These are phyloP conservation scores for Craniophora ligustri DNA, from an alignment of 2,888 invertebrate genomes.

Conservation along the genomic window DNA sequence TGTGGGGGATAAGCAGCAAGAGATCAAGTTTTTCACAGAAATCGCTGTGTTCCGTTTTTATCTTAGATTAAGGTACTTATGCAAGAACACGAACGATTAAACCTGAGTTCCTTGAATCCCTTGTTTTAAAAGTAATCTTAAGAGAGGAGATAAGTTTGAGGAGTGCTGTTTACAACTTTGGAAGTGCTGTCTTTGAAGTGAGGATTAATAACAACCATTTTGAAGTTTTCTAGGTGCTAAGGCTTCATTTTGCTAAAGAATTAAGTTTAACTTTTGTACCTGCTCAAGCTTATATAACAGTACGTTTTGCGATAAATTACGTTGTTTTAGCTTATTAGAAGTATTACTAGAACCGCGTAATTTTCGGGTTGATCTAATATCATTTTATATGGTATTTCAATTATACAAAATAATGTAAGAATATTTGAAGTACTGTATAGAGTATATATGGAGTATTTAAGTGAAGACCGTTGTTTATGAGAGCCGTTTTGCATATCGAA, in stretches of 20 bases:
- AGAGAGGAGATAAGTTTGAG: slow-evolving; percentile 11
- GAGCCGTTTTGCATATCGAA: too few species aligned
- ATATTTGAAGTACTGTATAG: too few species aligned
- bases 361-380: too few species aligned
- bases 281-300: too few species aligned
- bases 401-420: too few species aligned
- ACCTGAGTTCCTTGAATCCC: slow-evolving; percentile 5
- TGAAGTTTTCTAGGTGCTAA: background rate
- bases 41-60: slow-evolving; percentile 59
- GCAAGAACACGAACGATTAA: slow-evolving; percentile 42
- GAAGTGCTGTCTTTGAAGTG: background rate
- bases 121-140: slow-evolving; percentile 34
- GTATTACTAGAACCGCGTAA: too few species aligned
- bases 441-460: too few species aligned
- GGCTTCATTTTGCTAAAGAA: background rate
- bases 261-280: too few species aligned
- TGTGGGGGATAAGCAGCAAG: slow-evolving; percentile 68
- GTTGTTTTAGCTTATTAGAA: too few species aligned
- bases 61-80: slow-evolving; percentile 56
- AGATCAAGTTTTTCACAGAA: slow-evolving; percentile 74
- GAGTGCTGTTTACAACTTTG: background rate
- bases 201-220: background rate
- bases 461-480: too few species aligned
- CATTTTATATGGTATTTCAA: too few species aligned
- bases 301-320: too few species aligned